Percentiles rank a stretch among this genome's conserved stretches.
Evolutionary conservation across 2,113 vertebrate species (phyloP).

Genomic region (Suncus etruscus): DNA sequence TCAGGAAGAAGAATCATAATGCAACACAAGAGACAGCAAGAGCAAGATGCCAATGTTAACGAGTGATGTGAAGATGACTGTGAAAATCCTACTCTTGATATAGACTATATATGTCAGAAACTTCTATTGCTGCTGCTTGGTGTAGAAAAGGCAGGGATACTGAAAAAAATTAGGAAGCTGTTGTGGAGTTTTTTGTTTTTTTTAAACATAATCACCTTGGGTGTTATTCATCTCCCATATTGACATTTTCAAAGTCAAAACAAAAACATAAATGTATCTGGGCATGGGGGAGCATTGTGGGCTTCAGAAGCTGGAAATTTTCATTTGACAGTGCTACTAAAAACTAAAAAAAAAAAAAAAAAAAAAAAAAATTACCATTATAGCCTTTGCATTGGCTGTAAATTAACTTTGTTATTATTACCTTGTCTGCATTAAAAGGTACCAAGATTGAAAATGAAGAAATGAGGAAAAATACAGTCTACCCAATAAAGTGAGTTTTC

Average conservation of each 20-base stretch:
- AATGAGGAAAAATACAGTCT: background rate
- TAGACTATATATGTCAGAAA: conserved; percentile 69
- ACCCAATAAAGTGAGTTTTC: conserved; percentile 46
- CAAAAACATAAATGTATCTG: conserved; percentile 49
- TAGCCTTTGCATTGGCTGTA: conserved; percentile 41
- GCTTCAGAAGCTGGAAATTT: conserved; percentile 48
- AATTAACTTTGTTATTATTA: conserved; percentile 48
- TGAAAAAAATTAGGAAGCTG: conserved; percentile 48
- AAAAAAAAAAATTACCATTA: conserved; percentile 21
- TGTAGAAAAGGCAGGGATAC: conserved; percentile 55
- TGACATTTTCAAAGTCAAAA: conserved; percentile 60
- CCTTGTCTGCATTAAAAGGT: conserved; percentile 29
- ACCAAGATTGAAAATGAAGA: no score
- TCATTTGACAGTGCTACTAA: conserved; percentile 44
- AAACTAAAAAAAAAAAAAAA: background rate
- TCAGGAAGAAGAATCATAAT: conserved; percentile 75
- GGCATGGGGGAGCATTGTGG: background rate
- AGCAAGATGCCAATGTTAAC: conserved; percentile 69
- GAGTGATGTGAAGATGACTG: conserved; percentile 59
- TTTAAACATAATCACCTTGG: conserved; percentile 38
- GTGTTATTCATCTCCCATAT: conserved; percentile 47
- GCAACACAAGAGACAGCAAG: conserved; percentile 69
- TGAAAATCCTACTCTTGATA: conserved; percentile 73
- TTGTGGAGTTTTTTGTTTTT: conserved; percentile 48
- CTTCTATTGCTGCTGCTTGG: conserved; percentile 59